Base-by-base conservation (phyloP, 2,888 invertebrate species). In the Scaptodrosophila latifasciaeformis region DNA sequence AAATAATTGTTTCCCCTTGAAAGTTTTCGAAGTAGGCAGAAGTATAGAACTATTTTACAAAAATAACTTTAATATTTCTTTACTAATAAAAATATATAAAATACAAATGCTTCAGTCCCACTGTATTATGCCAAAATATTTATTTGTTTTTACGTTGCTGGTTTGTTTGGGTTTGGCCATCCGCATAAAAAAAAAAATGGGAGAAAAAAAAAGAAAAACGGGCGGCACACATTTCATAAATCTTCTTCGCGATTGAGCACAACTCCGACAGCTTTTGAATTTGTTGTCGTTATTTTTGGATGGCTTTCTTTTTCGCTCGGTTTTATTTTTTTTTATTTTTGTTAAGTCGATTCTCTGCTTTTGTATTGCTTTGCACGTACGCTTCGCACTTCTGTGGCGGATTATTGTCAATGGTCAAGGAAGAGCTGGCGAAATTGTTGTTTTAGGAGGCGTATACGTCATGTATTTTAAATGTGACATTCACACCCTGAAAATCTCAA, bases 161-260 rank as follows among this genome's bases (percentile, higher is more conserved):
- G 48, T 42, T 57, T 40, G 47, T 39, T 29, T 44, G 49, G 34
- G 37, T 49, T 49, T 49, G 45, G 17, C 30, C 37, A 18, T 12
- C 18, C 29, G 45, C 39, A 47, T 30, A 56, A 44, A 53, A 55
- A 47, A 48, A 49, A 40, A 37, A 48, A 30, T 30, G 39, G 15
- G 30, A 27, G 42, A 54, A 56, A 57, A 18, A 19, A 47, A 35
- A 24, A 40, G 27, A 61, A 59, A 54, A 48, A 53, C 53, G 56
- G 50, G 51, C 65, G 59, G 51, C 62, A 67, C 65, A 80, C 65
- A 67, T 67, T 74, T 70, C 74, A 80, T 74, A 74, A 80, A 74
- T 74, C 74, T 80, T 74, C 54, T 49, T 52, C 54, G 43, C 70
- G 65, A 78, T 80, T 70, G 71, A 65, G 78, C 67, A 65, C 78